phyloP scores from a whole-genome alignment of 1,140 invertebrate species.

The Phymastichus coffea region DNA sequence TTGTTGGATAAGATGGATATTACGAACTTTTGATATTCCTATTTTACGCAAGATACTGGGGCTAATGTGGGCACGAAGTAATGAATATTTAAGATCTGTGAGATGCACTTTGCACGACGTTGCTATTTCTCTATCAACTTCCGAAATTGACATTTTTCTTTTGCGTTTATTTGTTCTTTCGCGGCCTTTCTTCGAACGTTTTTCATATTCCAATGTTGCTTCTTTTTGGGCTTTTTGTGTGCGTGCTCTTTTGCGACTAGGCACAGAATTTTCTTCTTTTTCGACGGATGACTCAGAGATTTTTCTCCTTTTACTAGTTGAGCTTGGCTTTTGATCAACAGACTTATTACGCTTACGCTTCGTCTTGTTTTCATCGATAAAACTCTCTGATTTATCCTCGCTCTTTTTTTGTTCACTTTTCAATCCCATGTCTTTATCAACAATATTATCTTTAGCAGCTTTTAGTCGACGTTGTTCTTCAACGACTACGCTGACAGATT shows the following conservation, averaged over 20 bases:
- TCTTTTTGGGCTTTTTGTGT: slow-evolving; percentile 22
- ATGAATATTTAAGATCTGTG: slow-evolving; percentile 42
- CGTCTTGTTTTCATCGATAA: background rate
- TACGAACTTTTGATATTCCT: slow-evolving; percentile 37
- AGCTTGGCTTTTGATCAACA: slow-evolving; percentile 2
- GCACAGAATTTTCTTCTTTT: slow-evolving; percentile 8
- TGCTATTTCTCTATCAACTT: slow-evolving; percentile 32
- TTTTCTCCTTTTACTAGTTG: background rate
- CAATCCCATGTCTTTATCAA: too few species aligned
- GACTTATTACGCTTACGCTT: slow-evolving; percentile 10
- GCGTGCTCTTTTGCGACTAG: slow-evolving; percentile 17
- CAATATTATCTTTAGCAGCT: background rate
- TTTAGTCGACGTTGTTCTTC: background rate
- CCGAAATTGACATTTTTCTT: slow-evolving; percentile 23
- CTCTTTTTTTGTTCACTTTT: background rate
- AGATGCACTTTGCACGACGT: slow-evolving; percentile 43
- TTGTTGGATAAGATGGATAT: background rate
- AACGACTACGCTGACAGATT: too few species aligned
- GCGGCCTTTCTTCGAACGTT: slow-evolving; percentile 1
- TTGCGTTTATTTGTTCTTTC: slow-evolving; percentile 11
- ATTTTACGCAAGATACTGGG: slow-evolving; percentile 27
- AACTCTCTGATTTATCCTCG: too few species aligned
- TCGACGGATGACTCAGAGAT: background rate
- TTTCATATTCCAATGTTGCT: slow-evolving; percentile 25
- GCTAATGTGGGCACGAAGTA: slow-evolving; percentile 33